Base-by-base conservation (phyloP, 2,888 invertebrate genomes). In the Azorinus chamasolen region DNA sequence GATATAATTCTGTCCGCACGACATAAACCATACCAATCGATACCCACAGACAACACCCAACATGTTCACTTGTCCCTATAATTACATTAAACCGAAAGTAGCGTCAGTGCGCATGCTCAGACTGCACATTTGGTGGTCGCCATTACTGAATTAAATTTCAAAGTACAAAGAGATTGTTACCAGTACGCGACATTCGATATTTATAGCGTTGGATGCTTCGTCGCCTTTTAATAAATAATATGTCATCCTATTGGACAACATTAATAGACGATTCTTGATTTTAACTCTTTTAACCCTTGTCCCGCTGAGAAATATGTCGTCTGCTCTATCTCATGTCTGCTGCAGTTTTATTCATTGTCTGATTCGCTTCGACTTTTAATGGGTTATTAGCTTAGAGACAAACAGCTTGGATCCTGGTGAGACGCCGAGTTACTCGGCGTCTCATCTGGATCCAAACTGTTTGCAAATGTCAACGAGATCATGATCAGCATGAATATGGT, bases 121-220 rank as follows among this genome's bases (percentile, higher is more conserved):
- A 81, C 61, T 69, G 81, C 85, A 74, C 85, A 85, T 81, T 85
- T 85, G 85, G 85, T 69, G 68, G 69, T 59, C 78, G 55, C 68
- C 64, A 68, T 64, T 59, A 64, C 48, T 48, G 77, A 72, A 72
- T 72, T 65, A 43, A 68, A 72, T 72, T 72, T 59, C 72, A 39
- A 43, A 58, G 45, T 72, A 78, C 72, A 78, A 78, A 72, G 68
- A 39, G 37, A 32, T 14, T 43, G 39, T 62, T 16, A 48, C 45
- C 12, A 41, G 51, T 64, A 58, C 69, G 65, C 61, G 75, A 48
- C 22, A 66, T 22, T 12, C 37, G 68, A 72, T 78, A 63, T 78
- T 72, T 65, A 69, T 78, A 53, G 58, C 20, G 20, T 69, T 46
- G 64, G 45, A 65, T 45, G 66, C 57, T 53, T 69, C 65, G 50